Conservation (phyloP, 2,888 invertebrate genomes). For the Labia minor region DNA sequence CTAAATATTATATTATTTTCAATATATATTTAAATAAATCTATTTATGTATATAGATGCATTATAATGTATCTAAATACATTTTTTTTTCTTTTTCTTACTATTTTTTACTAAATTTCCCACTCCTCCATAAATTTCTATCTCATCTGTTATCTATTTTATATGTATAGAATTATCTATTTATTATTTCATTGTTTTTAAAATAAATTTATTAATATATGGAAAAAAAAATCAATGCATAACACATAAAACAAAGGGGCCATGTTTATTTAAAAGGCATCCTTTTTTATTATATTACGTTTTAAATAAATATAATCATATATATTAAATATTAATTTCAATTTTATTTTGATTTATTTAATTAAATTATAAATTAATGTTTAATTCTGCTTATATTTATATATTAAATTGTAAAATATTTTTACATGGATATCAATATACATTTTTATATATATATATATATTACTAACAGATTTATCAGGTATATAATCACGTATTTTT, state of each 20-base stretch:
- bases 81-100: neutral
- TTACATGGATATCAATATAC: conserved; percentile 26
- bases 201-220: too few relatives aligned
- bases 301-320: conserved; percentile 17
- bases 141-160: neutral
- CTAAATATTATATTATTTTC: neutral
- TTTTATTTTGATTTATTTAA: conserved; percentile 20
- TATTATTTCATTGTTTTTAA: too few relatives aligned
- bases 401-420: neutral
- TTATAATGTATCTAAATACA: conserved; percentile 14
- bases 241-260: too few relatives aligned
- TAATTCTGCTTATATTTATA: conserved; percentile 18
- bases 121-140: neutral
- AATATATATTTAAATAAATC: neutral
- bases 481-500: too few relatives aligned
- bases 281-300: conserved; percentile 3
- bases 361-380: conserved; percentile 22
- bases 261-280: too few relatives aligned
- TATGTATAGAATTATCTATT: too few relatives aligned
- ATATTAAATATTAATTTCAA: conserved; percentile 14
- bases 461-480: neutral
- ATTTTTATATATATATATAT: conserved; percentile 27
- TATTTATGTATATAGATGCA: neutral
- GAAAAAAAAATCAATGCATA: too few relatives aligned
- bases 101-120: too few relatives aligned